phyloP scores from a whole-genome alignment of 2,797 vertebrate species.

The Schizopygopsis pylzovi region DNA sequence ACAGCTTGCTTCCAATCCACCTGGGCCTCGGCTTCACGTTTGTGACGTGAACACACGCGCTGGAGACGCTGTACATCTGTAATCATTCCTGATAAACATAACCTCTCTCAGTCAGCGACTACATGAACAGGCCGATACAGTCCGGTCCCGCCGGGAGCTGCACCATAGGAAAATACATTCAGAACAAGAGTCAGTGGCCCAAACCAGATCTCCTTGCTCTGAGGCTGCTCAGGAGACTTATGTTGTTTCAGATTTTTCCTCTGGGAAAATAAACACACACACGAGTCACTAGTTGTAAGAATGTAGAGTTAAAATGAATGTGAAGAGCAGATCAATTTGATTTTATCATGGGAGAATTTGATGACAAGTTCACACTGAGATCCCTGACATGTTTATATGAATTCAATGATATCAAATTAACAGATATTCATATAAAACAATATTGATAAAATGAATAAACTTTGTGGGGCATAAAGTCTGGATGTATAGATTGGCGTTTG shows the following conservation, averaged over 20 bases:
- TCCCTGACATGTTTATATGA: background rate
- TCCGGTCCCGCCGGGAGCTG: slow-evolving; percentile 47
- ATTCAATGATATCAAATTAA: background rate
- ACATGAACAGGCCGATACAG: slow-evolving; percentile 29
- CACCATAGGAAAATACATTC: slow-evolving; percentile 2
- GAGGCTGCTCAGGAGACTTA: slow-evolving; percentile 3
- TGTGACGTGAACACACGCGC: slow-evolving; percentile 66
- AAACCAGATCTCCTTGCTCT: background rate
- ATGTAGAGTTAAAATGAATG: background rate
- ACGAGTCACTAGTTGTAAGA: background rate
- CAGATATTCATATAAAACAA: background rate
- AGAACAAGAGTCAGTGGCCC: background rate
- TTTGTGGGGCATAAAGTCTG: background rate
- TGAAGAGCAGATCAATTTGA: background rate
- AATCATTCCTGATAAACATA: slow-evolving; percentile 45
- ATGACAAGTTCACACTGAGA: too few species aligned
- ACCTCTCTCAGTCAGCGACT: slow-evolving; percentile 36
- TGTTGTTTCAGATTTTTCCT: background rate
- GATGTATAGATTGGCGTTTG: background rate
- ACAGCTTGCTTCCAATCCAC: slow-evolving; percentile 98
- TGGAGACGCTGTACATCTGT: slow-evolving; percentile 58
- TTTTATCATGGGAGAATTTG: background rate
- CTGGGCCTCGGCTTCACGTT: slow-evolving; percentile 87
- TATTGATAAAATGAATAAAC: background rate
- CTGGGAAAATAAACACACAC: background rate